Conservation (phyloP, 2,113 vertebrate genomes). For the Malurus elegans region DNA sequence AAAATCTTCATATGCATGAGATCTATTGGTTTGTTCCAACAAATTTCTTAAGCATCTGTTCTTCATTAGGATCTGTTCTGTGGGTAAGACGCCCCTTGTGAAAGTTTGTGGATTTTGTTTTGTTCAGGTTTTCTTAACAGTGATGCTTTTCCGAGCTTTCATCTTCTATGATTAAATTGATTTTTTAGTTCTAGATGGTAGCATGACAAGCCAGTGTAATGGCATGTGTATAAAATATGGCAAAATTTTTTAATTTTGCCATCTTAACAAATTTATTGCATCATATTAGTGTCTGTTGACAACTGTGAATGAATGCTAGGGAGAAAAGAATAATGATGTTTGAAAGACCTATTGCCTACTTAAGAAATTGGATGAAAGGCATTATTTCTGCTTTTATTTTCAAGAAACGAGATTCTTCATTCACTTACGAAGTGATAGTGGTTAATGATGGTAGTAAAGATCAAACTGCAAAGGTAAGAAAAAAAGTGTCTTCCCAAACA, state of each 20-base stretch:
- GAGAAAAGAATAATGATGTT: not conserved
- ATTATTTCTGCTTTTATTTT: conserved; percentile 23
- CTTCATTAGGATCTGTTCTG: not conserved
- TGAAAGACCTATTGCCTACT: not conserved
- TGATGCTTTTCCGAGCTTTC: not conserved
- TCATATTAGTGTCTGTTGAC: not conserved
- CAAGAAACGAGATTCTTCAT: conserved; percentile 82
- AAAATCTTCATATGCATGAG: not conserved
- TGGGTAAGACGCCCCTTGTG: not conserved
- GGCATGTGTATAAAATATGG: not conserved
- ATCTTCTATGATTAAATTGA: not conserved
- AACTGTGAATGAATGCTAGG: not conserved
- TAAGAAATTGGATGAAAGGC: not conserved
- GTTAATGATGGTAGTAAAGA: conserved; percentile 96
- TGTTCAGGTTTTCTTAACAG: not conserved
- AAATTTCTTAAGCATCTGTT: not conserved
- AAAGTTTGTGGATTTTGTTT: not conserved
- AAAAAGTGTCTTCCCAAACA: not conserved
- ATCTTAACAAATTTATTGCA: not conserved
- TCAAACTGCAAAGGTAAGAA: conserved; percentile 87
- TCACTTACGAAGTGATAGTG: conserved; percentile 93
- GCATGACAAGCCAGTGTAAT: not conserved
- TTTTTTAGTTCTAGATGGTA: not conserved
- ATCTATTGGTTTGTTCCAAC: not conserved
- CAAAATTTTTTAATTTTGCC: not conserved